These are phyloP conservation scores for Corydoras sp. DNA, from an alignment of 2,113 vertebrate genomes.

Conservation along the genomic window DNA sequence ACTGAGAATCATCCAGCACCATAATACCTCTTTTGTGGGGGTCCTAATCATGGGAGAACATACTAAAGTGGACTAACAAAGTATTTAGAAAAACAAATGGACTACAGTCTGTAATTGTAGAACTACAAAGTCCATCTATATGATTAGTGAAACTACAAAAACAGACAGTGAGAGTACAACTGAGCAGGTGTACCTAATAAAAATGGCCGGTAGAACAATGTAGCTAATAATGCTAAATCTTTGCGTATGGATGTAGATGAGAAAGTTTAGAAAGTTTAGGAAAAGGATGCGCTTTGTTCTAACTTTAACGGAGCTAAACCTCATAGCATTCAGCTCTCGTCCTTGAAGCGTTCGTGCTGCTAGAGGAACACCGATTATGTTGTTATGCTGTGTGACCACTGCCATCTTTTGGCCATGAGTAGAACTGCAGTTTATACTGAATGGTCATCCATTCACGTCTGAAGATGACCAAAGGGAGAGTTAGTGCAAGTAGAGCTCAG, in stretches of 20 bases:
- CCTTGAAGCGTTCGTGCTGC: constrained; percentile 35
- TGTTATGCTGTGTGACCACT: constrained; percentile 50
- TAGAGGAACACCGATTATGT: constrained; percentile 6
- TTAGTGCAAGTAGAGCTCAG: background rate
- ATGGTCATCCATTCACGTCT: constrained; percentile 20
- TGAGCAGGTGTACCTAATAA: too few relatives aligned
- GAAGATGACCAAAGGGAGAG: constrained; percentile 22
- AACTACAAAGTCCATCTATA: too few relatives aligned
- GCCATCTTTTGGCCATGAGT: constrained; percentile 59
- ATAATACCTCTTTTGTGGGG: too few relatives aligned
- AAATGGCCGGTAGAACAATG: too few relatives aligned
- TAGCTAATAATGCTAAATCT: background rate
- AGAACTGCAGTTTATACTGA: constrained; percentile 15
- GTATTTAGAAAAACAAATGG: too few relatives aligned
- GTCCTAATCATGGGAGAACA: too few relatives aligned
- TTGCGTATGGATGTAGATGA: constrained; percentile 4
- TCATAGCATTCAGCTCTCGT: constrained; percentile 36
- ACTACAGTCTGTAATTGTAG: too few relatives aligned
- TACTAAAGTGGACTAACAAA: too few relatives aligned
- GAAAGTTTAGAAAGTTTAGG: background rate
- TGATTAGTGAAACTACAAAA: too few relatives aligned
- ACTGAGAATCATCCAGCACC: too few relatives aligned
- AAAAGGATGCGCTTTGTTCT: constrained; percentile 17
- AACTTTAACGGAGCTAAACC: constrained; percentile 15
- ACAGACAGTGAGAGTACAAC: too few relatives aligned